Evolutionary conservation across 2,113 vertebrate genomes (phyloP), one percentile per base, ranked within the genome.

Genomic region (Dicaeum eximium): DNA sequence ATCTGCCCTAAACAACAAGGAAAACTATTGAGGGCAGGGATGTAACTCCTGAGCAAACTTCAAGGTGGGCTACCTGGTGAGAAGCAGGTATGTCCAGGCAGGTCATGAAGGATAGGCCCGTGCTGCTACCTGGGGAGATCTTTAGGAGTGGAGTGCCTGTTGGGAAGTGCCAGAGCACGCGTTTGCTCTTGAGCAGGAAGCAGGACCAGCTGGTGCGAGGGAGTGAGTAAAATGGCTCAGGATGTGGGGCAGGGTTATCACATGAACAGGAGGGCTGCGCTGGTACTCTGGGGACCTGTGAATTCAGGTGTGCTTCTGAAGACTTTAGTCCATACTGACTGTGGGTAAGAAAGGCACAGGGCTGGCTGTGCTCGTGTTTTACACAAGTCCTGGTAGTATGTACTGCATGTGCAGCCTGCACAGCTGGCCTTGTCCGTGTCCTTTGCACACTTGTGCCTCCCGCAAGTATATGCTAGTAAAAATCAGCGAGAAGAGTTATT

Each of bases 401-500:
- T 12, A 17, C 13, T 2, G 13, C 16, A 28, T 15, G 5, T 16
- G 10, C 38, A 20, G 3, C 6, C 12, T 9, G 24, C 6, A 30
- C 10, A 40, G 10, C 45, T 10, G 9, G 11, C 50, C 3, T 1
- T 7, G 19, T 8, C 37, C 1, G 0, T 3, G 1, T 20, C 7
- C 9, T 38, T 14, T 37, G 2, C 13, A 13, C 4, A n/a, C 0
- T 2, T 10, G 4, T 5, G 14, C n/a, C 5, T 38, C 23, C 30
- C 1, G 2, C 31, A 37, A 4, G 11, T 13, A 53, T 0, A 0
- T 0, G 0, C 24, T 20, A 31, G 13, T 3, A 58, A 28, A 38
- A 15, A 58, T 3, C 8, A 47, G 4, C 7, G 73, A 11, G 3
- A 2, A 37, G 2, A 82, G 1, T 6, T 11, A 13, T 15, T 48